These are phyloP conservation scores for Ecliptopera silaceata DNA, from an alignment of 2,888 invertebrate genomes.

Conservation along the genomic window DNA sequence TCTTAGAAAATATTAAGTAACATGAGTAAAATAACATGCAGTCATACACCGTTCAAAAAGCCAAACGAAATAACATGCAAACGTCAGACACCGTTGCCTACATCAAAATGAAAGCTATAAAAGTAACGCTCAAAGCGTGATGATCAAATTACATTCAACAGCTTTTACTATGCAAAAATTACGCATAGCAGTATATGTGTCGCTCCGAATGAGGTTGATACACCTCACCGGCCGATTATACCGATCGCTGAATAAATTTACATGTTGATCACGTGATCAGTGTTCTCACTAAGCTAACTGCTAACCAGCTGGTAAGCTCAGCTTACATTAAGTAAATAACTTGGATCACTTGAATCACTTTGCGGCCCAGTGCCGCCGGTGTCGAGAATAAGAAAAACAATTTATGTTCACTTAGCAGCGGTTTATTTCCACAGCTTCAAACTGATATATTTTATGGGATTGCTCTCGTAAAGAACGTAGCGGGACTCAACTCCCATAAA, in stretches of 20 bases:
- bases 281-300: constrained; percentile 66
- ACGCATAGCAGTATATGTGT: constrained; percentile 47
- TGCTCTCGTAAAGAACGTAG: constrained; percentile 35
- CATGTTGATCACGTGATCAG: constrained; percentile 75
- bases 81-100: no score
- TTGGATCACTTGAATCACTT: constrained; percentile 37
- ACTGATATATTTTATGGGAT: constrained; percentile 35
- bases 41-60: no score
- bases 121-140: background rate
- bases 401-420: constrained; percentile 34
- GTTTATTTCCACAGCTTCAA: constrained; percentile 35
- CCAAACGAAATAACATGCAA: no score
- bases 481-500: constrained; percentile 33
- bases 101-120: background rate
- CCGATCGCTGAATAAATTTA: constrained; percentile 79
- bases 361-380: constrained; percentile 41
- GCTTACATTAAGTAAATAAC: constrained; percentile 58
- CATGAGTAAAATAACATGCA: no score
- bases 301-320: constrained; percentile 59
- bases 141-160: constrained; percentile 3
- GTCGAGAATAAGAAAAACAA: constrained; percentile 49
- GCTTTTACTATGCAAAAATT: constrained; percentile 1
- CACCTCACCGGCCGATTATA: constrained; percentile 68
- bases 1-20: no score
- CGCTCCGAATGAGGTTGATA: constrained; percentile 74